Base-by-base conservation (phyloP, 2,797 vertebrate genomes). In the Cirrhinus molitorella region DNA sequence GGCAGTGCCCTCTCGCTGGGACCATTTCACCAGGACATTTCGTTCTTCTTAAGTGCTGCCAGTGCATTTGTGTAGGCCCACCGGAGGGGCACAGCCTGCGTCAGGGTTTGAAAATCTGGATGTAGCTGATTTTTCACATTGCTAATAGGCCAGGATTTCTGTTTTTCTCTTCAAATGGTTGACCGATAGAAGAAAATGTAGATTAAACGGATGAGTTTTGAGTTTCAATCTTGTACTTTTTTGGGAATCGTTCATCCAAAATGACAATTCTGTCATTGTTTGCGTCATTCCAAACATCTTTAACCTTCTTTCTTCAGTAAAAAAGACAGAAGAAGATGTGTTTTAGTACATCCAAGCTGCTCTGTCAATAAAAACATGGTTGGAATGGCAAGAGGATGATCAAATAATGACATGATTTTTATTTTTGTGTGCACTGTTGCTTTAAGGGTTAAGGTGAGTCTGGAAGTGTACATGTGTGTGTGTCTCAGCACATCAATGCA, bases 401-500 rank as follows among this genome's bases (percentile, higher is more conserved):
- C 28, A 34, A 73, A 73, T 53, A 73, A 73, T 73, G 10, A 53
- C 25, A 28, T 31, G 8, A 13, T 66, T 31, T 40, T 61, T 61
- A 5, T 51, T 71, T 34, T 77, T 51, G 63, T 14, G 45, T 16
- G 51, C 14, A 63, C 19, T 0, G 25, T 37, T 9, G 4, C 28
- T 23, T 43, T 37, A 23, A 61, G 12, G 3, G 14, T 49, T 63
- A 67, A 25, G 11, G 53, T 25, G 13, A 28, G 34, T 34, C 17
- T 55, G 40, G 34, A 74, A 63, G 59, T 45, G 43, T 43, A 61
- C 5, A 10, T 51, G 57, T 74, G 49, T 70, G 80, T 84, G 72
- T 74, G 63, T 75, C 63, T 63, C 68, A 28, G 68, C 84, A 78
- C 81, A 67, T 85, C 78, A 65, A 49, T 28, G 57, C 81, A 79